Base-by-base conservation (phyloP, 2,888 invertebrate genomes). In the Trypoxylon attenuatum region DNA sequence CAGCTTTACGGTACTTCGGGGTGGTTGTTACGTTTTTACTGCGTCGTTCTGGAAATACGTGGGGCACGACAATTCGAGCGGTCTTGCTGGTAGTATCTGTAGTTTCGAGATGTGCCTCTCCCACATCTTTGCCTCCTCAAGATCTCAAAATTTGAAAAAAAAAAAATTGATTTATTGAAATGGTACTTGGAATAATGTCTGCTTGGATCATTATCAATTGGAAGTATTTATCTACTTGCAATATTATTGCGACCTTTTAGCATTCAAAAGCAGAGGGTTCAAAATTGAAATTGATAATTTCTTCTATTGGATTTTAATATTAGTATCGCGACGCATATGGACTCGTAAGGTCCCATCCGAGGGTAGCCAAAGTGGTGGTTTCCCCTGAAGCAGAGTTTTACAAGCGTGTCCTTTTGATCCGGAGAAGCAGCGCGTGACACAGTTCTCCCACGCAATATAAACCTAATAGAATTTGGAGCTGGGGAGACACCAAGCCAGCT, bases 21-120 rank as follows among this genome's bases (percentile, higher is more conserved):
- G 81, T 79, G 75, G 82, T 80, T 82, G 84, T 86, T 85, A 86
- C 84, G 82, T 83, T 87, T 86, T 87, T 87, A 87, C 86, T 84
- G 66, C 85, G 77, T 82, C 82, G 82, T 83, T 83, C 76, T 69
- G 77, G 77, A 81, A 81, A 79, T 77, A 78, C 79, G 73, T 59
- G 68, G 62, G 61, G 69, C 65, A 64, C 69, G 62, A 51, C 76
- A 76, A 78, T 80, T 82, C 76, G 66, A 74, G 65, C 70, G 66
- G 76, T 73, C 75, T 80, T 79, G 69, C 78, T 76, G 71, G 78
- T 78, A 76, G n/a, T n/a, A n/a, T n/a, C 74, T 43, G 25, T 13
- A 33, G 62, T 66, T 55, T 61, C 69, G 56, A 46, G 60, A 49
- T 16, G 39, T 51, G 50, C 45, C 19, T 45, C 15, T 2, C 38